phyloP scores from a whole-genome alignment of 2,888 invertebrate genomes.

The Aleiodes testaceus region DNA sequence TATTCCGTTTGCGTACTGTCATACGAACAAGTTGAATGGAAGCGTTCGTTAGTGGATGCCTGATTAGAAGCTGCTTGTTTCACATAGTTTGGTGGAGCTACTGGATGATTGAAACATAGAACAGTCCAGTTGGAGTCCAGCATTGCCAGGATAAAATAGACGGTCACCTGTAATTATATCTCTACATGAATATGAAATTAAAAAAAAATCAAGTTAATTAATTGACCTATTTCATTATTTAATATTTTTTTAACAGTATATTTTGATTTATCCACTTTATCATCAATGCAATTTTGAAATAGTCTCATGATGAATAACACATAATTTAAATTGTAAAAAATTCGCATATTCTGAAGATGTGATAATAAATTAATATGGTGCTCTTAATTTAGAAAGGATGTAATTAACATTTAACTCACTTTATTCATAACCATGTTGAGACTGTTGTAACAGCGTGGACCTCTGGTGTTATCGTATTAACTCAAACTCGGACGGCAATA shows the following conservation, averaged over 20 bases:
- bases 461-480: slow-evolving; percentile 9
- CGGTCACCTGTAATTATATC: slow-evolving; percentile 30
- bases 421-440: slow-evolving; percentile 8
- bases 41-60: slow-evolving; percentile 53
- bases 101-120: slow-evolving; percentile 1
- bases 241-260: background rate
- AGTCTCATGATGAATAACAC: no score
- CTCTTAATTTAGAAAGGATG: background rate
- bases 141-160: slow-evolving; percentile 12
- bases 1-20: slow-evolving; percentile 38
- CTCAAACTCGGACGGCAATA: background rate
- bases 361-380: no score
- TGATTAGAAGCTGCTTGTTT: slow-evolving; percentile 55
- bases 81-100: slow-evolving; percentile 39
- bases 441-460: background rate
- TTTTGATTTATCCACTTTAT: no score
- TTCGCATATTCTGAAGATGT: no score
- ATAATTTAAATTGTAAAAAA: no score
- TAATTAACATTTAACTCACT: background rate
- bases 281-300: no score
- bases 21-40: slow-evolving; percentile 22
- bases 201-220: background rate
- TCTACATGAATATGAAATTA: background rate
- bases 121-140: background rate
- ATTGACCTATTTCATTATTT: no score